Percentiles rank a stretch among this genome's conserved stretches.
phyloP scores from a whole-genome alignment of 1,140 invertebrate genomes.

The Bicyclus anynana region DNA sequence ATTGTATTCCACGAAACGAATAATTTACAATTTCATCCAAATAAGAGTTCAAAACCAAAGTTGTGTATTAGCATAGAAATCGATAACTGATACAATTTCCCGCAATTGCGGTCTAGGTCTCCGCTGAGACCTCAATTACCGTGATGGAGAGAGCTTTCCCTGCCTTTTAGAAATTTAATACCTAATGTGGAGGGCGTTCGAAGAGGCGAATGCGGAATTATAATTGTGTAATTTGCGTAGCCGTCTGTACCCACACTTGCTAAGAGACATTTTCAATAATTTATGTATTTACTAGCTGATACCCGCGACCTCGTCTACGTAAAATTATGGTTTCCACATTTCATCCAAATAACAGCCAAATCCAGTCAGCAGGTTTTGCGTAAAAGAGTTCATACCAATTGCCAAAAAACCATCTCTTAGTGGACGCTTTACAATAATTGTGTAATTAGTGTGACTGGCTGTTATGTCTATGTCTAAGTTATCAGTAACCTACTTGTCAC shows the following conservation, averaged over 20 bases:
- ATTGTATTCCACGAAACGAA: too few species aligned
- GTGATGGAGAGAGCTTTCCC: constrained; percentile 42
- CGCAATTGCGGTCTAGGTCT: constrained; percentile 41
- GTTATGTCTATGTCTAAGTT: too few species aligned
- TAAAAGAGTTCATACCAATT: too few species aligned
- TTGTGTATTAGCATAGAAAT: constrained; percentile 47
- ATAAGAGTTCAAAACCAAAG: constrained; percentile 7
- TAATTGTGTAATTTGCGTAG: background rate
- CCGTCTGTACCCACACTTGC: background rate
- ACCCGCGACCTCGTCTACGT: too few species aligned
- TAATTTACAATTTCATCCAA: too few species aligned
- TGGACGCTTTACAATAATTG: too few species aligned
- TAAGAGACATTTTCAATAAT: background rate
- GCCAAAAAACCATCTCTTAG: too few species aligned
- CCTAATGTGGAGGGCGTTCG: constrained; percentile 31
- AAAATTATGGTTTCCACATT: too few species aligned
- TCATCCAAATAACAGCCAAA: too few species aligned
- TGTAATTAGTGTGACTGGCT: too few species aligned
- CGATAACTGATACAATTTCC: constrained; percentile 49
- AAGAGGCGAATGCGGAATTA: background rate
- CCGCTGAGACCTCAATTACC: constrained; percentile 35
- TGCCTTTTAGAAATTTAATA: constrained; percentile 37
- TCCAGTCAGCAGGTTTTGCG: too few species aligned
- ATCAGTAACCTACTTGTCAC: too few species aligned
- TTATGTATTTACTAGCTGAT: background rate